Evolutionary conservation across 2,113 vertebrate species (phyloP).

Genomic region (Protomyctophum bolini): DNA sequence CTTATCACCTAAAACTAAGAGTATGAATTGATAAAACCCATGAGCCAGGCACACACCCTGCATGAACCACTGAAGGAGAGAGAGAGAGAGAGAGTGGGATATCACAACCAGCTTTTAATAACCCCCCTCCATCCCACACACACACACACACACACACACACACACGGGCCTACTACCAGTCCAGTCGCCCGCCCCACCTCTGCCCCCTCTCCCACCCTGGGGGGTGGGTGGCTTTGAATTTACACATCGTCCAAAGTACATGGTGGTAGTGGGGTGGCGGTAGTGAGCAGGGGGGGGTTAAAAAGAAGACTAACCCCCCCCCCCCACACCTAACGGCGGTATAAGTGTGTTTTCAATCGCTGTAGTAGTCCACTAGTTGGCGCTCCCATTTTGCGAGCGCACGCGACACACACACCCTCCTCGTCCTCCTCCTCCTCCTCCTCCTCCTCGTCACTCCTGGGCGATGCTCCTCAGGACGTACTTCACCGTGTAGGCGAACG

Average conservation of each 20-base stretch:
- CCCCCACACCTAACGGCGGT: conserved; percentile 16
- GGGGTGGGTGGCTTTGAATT: conserved; percentile 45
- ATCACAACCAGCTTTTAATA: conserved; percentile 47
- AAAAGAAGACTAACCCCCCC: conserved; percentile 48
- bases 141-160: too few relatives aligned
- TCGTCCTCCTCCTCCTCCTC: background rate
- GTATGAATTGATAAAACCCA: conserved; percentile 48
- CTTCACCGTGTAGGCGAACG: conserved; percentile 98
- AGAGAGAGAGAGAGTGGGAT: conserved; percentile 56
- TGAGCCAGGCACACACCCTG: conserved; percentile 66
- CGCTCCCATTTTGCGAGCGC: too few relatives aligned
- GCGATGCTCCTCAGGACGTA: conserved; percentile 98
- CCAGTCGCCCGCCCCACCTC: conserved; percentile 20
- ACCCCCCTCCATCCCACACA: conserved; percentile 17
- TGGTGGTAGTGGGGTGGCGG: conserved; percentile 42
- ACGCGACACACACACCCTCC: too few relatives aligned
- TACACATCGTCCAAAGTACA: conserved; percentile 51
- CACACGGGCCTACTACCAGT: conserved; percentile 18
- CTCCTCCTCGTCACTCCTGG: conserved; percentile 84
- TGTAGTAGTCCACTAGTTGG: conserved; percentile 64
- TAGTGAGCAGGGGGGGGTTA: conserved; percentile 28
- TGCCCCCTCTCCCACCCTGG: conserved; percentile 5
- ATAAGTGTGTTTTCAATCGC: conserved; percentile 51
- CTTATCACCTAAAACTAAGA: too few relatives aligned
- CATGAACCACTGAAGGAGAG: conserved; percentile 57